These are phyloP conservation scores for Coracopsis vasa DNA, from an alignment of 2,113 vertebrate genomes.

Conservation along the genomic window DNA sequence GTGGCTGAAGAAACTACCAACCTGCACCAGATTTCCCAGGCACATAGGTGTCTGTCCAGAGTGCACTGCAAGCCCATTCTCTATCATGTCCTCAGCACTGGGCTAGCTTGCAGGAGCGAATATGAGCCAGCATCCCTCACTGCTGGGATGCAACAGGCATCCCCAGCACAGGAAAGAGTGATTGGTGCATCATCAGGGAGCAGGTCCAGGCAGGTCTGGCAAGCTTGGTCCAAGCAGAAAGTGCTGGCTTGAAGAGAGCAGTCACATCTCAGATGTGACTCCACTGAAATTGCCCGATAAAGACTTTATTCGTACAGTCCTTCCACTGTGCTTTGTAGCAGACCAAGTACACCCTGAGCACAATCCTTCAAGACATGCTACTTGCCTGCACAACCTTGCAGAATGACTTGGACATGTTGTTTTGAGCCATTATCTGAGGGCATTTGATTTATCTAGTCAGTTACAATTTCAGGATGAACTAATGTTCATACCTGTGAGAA, in stretches of 20 bases:
- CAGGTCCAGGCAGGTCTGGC: neutral
- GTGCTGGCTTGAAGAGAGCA: neutral
- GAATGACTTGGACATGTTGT: neutral
- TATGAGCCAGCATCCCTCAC: neutral
- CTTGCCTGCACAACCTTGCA: neutral
- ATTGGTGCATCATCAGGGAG: fast-evolving
- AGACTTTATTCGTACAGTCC: neutral
- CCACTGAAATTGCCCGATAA: neutral
- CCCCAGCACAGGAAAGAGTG: neutral
- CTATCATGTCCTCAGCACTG: fast-evolving
- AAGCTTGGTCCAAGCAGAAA: neutral
- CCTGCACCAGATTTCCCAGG: neutral
- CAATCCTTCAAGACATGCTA: neutral
- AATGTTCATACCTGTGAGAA: neutral
- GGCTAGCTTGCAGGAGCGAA: fast-evolving
- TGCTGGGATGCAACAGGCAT: neutral
- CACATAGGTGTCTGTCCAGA: neutral
- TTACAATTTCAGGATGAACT: neutral
- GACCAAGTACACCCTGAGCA: neutral
- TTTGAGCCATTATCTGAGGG: neutral
- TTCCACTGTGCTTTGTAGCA: neutral
- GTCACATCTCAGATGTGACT: neutral
- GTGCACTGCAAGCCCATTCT: neutral
- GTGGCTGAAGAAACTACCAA: fast-evolving
- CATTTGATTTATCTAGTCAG: neutral